These are phyloP conservation scores for Dipodomys spectabilis DNA, from an alignment of 2,113 vertebrate species.

Conservation along the genomic window DNA sequence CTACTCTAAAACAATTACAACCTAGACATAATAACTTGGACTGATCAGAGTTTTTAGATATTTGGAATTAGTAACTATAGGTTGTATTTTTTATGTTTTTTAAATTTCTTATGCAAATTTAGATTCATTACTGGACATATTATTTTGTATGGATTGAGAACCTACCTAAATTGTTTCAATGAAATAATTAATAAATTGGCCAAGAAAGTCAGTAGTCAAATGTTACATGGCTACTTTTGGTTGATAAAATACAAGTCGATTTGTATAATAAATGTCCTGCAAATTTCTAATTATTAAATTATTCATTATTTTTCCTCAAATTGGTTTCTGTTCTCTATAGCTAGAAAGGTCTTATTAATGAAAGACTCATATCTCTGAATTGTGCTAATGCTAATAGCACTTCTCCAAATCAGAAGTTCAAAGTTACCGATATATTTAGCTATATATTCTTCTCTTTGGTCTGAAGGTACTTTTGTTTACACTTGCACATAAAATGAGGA, in stretches of 20 bases:
- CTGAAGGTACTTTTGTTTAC: neutral
- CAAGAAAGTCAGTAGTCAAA: neutral
- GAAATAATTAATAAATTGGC: neutral
- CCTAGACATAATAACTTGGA: too few species aligned
- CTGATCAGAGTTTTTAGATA: too few species aligned
- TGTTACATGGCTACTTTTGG: neutral
- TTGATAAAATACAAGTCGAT: neutral
- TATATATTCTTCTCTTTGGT: neutral
- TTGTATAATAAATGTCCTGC: neutral
- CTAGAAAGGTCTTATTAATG: neutral
- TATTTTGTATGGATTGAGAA: too few species aligned
- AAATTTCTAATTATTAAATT: neutral
- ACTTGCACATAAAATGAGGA: too few species aligned
- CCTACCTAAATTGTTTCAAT: neutral
- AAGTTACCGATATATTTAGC: neutral
- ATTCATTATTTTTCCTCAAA: conserved; percentile 2
- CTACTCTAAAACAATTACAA: too few species aligned
- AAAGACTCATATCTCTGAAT: neutral
- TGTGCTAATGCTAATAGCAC: neutral
- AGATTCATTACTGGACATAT: too few species aligned
- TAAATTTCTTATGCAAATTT: too few species aligned
- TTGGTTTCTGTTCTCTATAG: neutral
- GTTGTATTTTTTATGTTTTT: too few species aligned
- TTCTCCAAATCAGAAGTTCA: neutral
- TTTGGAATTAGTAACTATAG: too few species aligned